Conservation (phyloP, 1,140 invertebrate species). For the Brachionus koreanus region DNA sequence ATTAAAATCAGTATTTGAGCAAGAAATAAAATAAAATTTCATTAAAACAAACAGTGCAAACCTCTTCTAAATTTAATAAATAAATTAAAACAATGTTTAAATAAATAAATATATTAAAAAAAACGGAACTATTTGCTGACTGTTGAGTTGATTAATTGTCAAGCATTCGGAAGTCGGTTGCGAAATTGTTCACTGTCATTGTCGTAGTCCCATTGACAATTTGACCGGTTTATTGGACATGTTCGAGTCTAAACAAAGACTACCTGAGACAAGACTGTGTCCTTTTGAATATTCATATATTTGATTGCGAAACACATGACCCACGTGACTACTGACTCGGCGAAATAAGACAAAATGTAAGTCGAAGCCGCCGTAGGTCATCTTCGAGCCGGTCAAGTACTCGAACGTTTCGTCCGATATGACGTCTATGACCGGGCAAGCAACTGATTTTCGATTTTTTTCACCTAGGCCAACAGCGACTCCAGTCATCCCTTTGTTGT, state of each 20-base stretch:
- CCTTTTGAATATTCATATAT: constrained; percentile 31
- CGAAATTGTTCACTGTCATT: not conserved
- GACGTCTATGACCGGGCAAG: constrained; percentile 38
- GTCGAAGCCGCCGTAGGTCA: constrained; percentile 59
- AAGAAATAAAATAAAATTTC: too few species aligned
- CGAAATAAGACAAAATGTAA: constrained; percentile 63
- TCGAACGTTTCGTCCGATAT: constrained; percentile 42
- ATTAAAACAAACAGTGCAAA: too few species aligned
- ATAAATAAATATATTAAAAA: too few species aligned
- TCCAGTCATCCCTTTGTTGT: constrained; percentile 95
- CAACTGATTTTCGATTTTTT: constrained; percentile 53
- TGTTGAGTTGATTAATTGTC: not conserved
- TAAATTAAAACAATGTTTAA: too few species aligned
- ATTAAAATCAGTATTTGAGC: too few species aligned
- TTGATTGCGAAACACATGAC: constrained; percentile 65
- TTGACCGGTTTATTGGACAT: not conserved
- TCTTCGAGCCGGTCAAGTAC: constrained; percentile 16
- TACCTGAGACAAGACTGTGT: not conserved
- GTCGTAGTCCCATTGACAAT: constrained; percentile 38
- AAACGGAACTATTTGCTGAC: not conserved
- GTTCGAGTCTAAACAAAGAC: not conserved
- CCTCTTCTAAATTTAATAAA: too few species aligned
- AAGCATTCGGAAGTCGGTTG: constrained; percentile 25
- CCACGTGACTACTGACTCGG: constrained; percentile 45
- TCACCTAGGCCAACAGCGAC: constrained; percentile 79